Percentiles rank a stretch among this genome's conserved stretches.
These are phyloP conservation scores for Propithecus perrieri DNA, from an alignment of 2,797 vertebrate genomes.

Conservation along the genomic window DNA sequence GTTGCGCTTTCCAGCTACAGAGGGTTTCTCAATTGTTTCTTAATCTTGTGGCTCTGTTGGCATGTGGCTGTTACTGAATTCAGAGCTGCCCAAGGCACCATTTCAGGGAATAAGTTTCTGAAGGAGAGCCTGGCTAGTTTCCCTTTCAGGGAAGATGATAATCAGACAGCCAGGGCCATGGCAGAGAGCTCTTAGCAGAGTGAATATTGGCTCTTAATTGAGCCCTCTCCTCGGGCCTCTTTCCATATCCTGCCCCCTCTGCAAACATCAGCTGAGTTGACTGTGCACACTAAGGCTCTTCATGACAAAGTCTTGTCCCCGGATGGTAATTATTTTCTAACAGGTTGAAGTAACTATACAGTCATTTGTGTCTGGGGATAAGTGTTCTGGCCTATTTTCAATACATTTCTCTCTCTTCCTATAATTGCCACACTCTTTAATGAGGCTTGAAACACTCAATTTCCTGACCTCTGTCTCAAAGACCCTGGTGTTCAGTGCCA, in stretches of 20 bases:
- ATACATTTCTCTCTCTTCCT: not conserved
- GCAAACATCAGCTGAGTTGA: not conserved
- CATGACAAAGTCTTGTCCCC: not conserved
- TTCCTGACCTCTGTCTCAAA: conserved; percentile 45
- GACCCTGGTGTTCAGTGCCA: not conserved
- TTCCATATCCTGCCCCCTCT: not conserved
- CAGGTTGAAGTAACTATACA: conserved; percentile 8
- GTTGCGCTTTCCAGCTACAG: not conserved
- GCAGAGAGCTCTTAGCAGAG: not conserved
- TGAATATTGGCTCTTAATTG: not conserved
- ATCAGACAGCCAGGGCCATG: not conserved
- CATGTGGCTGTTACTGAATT: not conserved
- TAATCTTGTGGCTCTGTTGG: not conserved
- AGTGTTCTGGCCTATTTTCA: conserved; percentile 31
- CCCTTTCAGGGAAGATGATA: not conserved
- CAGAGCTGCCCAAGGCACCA: not conserved
- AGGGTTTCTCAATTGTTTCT: not conserved
- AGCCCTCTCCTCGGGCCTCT: not conserved
- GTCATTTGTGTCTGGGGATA: conserved; percentile 47
- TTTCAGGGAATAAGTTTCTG: not conserved
- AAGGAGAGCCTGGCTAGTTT: not conserved
- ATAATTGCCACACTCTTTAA: conserved; percentile 55
- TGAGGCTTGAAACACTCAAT: conserved; percentile 41
- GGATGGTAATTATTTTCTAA: conserved; percentile 63
- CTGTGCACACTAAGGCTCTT: not conserved